phyloP scores from a whole-genome alignment of 2,113 vertebrate genomes.

The Poecile atricapillus region DNA sequence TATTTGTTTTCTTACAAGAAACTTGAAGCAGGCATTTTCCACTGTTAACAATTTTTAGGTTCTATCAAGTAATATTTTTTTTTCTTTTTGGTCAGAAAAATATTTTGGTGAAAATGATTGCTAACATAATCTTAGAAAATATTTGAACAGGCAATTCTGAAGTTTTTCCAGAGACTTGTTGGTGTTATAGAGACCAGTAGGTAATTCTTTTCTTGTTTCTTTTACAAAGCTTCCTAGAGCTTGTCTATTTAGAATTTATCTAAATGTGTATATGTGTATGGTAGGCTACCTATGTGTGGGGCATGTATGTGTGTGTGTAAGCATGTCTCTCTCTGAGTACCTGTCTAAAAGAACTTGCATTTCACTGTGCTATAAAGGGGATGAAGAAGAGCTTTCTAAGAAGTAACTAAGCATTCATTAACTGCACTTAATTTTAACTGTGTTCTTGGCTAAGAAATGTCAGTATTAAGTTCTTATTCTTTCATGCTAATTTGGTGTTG shows the following conservation, averaged over 20 bases:
- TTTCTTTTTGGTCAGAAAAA: neutral
- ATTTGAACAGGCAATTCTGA: neutral
- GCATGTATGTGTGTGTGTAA: neutral
- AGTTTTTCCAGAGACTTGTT: neutral
- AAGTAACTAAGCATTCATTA: neutral
- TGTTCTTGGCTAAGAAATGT: neutral
- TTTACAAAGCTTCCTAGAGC: neutral
- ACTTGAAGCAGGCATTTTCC: neutral
- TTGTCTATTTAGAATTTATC: neutral
- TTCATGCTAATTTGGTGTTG: neutral
- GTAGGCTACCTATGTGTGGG: neutral
- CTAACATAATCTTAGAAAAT: neutral
- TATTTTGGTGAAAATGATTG: neutral
- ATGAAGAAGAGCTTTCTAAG: neutral
- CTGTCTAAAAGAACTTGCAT: neutral
- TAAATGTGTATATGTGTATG: neutral
- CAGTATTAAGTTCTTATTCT: neutral
- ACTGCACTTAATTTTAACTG: neutral
- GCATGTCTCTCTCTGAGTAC: neutral
- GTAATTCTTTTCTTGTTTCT: constrained; percentile 12
- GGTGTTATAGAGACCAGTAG: neutral
- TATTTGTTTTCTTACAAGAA: constrained; percentile 26
- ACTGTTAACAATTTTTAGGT: neutral
- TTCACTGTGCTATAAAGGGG: neutral
- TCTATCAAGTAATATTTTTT: neutral